Evolutionary conservation across 2,797 vertebrate genomes (phyloP).

Genomic region (Micrastur ruficollis): DNA sequence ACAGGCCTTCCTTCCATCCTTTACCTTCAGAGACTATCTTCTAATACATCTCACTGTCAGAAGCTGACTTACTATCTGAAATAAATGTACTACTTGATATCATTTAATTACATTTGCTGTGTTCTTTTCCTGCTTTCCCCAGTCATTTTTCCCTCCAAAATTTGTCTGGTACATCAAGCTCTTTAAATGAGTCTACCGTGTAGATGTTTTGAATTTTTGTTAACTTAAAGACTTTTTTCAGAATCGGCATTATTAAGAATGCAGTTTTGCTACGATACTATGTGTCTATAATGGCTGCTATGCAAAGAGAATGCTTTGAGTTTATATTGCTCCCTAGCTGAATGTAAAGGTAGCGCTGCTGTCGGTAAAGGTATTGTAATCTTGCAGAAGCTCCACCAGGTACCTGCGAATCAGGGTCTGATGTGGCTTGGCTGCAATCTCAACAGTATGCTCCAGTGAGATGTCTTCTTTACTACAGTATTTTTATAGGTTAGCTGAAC

Average conservation of each 20-base stretch:
- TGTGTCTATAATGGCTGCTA: not conserved
- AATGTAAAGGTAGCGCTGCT: not conserved
- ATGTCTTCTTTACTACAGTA: constrained; percentile 79
- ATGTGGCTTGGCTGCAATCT: constrained; percentile 79
- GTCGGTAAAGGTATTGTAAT: not conserved
- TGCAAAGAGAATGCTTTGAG: not conserved
- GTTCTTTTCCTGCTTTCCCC: constrained; percentile 3
- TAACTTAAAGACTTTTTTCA: not conserved
- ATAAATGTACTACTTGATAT: constrained; percentile 63
- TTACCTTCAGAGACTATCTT: constrained; percentile 56
- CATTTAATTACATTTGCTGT: constrained; percentile 30
- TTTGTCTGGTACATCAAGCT: not conserved
- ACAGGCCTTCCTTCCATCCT: constrained; percentile 31
- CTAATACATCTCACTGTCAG: constrained; percentile 61
- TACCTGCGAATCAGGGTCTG: constrained; percentile 68
- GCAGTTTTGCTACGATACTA: not conserved
- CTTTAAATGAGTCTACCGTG: not conserved
- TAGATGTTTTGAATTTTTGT: not conserved
- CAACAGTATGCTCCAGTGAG: constrained; percentile 77
- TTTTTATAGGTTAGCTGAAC: constrained; percentile 33
- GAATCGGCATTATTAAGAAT: not conserved
- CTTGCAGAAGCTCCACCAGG: constrained; percentile 49
- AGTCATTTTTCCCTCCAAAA: not conserved
- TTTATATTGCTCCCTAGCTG: not conserved
- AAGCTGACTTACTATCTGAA: constrained; percentile 50